Conservation (phyloP, 2,888 invertebrate genomes). For the Cataglyphis rosenhaueri region DNA sequence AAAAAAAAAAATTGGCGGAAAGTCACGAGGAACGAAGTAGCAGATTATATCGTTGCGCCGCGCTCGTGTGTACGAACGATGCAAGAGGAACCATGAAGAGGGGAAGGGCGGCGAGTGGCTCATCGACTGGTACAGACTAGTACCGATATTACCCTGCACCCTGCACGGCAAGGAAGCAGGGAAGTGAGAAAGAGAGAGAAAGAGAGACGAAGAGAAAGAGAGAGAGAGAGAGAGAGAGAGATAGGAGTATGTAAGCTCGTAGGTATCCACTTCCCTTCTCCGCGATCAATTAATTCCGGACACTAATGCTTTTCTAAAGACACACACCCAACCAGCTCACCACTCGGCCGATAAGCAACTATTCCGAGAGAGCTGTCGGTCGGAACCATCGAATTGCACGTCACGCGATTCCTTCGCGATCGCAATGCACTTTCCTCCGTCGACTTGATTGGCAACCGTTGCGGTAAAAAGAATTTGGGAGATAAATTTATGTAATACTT, state of each 20-base stretch:
- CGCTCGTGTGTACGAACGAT: constrained; percentile 78
- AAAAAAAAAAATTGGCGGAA: constrained; percentile 57
- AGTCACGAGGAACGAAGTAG: constrained; percentile 72
- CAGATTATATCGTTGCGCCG: constrained; percentile 80
- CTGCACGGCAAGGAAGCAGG: constrained; percentile 67
- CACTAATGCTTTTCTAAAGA: constrained; percentile 83
- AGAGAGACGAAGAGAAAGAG: constrained; percentile 24
- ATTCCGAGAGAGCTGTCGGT: constrained; percentile 73
- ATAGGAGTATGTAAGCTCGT: constrained; percentile 80
- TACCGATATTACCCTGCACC: constrained; percentile 83
- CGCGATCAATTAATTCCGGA: constrained; percentile 84
- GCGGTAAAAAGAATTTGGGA: constrained; percentile 31
- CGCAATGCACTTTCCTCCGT: constrained; percentile 67
- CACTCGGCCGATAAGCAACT: constrained; percentile 76
- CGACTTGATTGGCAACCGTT: constrained; percentile 56
- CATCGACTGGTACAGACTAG: constrained; percentile 84
- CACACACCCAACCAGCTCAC: constrained; percentile 74
- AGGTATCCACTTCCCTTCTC: constrained; percentile 81
- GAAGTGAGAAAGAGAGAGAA: constrained; percentile 63
- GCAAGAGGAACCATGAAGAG: constrained; percentile 73
- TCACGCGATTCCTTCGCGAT: constrained; percentile 79
- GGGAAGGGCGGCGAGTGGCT: constrained; percentile 78
- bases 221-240: constrained; percentile 52
- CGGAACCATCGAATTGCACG: constrained; percentile 75
- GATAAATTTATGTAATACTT: constrained; percentile 58